Evolutionary conservation across 2,888 invertebrate genomes (phyloP), one percentile per base, ranked within the genome.

Genomic region (Euclidia mi): DNA sequence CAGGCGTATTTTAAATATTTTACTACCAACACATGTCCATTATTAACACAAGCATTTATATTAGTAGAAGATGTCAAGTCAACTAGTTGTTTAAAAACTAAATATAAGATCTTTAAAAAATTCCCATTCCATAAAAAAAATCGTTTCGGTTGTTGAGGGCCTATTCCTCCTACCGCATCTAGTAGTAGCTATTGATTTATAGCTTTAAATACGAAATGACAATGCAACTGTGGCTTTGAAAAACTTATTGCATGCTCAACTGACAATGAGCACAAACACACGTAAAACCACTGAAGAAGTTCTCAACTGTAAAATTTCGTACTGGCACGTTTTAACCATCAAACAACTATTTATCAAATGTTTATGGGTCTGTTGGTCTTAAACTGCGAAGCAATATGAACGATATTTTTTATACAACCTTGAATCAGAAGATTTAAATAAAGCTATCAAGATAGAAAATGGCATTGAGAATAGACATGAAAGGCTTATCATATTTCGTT

Each of bases 161-260:
- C 18, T 9, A 18, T 7, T n/a, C n/a, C 3, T 7, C 12, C 2
- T 0, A 12, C 11, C 14, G 9, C 9, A 32, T 25, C 10, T 12
- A 9, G 17, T 3, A n/a, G 10, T 3, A 46, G 15, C n/a, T 46
- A 46, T 46, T 46, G 37, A 37, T 37, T 37, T 37, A 29, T 17
- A 7, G 11, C 15, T 35, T 15, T 37, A 17, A 17, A 37, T 29
- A 28, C 17, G 15, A 34, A 41, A 14, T 34, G 28, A 9, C 37
- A 11, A 37, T 45, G 12, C 28, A 7, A n/a, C 17, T 29, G 17
- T 18, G 37, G 20, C 40, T 40, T 40, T 20, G 28, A 12, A 34
- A 25, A 34, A 41, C n/a, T 37, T 15, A 50, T 50, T 43, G 35
- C 18, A 42, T 43, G 49, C 25, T 12, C 11, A 7, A 12, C 29